Percentiles rank a stretch among this genome's conserved stretches.
These are phyloP conservation scores for Ramazzottius varieornatus DNA, from an alignment of 2,888 invertebrate species.

Conservation along the genomic window DNA sequence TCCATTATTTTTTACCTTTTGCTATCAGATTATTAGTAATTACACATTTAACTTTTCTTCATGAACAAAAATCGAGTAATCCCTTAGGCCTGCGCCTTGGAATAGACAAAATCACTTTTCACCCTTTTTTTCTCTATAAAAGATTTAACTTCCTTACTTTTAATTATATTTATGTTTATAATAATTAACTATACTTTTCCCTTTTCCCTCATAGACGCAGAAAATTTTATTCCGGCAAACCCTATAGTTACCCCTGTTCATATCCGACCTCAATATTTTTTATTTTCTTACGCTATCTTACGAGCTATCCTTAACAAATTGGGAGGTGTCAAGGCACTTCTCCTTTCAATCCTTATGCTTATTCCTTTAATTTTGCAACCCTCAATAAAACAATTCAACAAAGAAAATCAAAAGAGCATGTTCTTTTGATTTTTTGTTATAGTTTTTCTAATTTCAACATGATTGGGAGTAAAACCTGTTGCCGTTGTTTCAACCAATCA, in stretches of 20 bases:
- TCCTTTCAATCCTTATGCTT: slow-evolving; percentile 35
- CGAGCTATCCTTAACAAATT: slow-evolving; percentile 53
- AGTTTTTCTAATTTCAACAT: too few relatives aligned
- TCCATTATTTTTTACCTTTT: slow-evolving; percentile 48
- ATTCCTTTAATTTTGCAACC: too few relatives aligned
- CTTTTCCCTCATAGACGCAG: slow-evolving; percentile 41
- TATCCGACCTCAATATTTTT: slow-evolving; percentile 58
- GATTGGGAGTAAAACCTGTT: too few relatives aligned
- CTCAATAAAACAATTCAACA: too few relatives aligned
- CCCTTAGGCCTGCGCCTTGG: slow-evolving; percentile 38
- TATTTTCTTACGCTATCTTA: slow-evolving; percentile 53
- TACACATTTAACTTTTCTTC: too few relatives aligned
- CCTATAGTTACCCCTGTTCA: slow-evolving; percentile 40
- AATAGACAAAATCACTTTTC: slow-evolving; percentile 22
- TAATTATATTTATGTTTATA: too few relatives aligned
- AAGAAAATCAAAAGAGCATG: too few relatives aligned
- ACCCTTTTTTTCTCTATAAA: neutral
- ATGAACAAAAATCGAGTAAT: slow-evolving; percentile 41
- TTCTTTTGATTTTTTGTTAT: too few relatives aligned
- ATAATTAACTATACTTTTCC: neutral
- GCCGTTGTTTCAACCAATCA: too few relatives aligned
- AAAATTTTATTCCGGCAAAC: slow-evolving; percentile 45
- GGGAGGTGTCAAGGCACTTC: slow-evolving; percentile 41
- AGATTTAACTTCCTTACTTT: too few relatives aligned
- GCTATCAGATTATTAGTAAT: slow-evolving; percentile 39